A percentile compares a stretch with the other conserved stretches of the same genome.
phyloP scores from a whole-genome alignment of 2,888 invertebrate species.

The Tinea pellionella region DNA sequence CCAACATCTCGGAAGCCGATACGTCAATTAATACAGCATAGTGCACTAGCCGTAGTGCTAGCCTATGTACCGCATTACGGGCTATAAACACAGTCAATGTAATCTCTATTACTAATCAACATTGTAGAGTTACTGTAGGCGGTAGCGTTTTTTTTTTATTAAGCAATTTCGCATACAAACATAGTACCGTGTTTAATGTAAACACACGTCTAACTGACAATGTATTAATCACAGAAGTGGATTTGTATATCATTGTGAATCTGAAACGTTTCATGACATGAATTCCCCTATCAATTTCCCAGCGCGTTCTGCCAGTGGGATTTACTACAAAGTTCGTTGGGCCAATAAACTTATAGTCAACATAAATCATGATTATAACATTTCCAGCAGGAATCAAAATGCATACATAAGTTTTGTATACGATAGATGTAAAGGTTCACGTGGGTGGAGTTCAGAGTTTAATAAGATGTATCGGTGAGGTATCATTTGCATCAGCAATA shows the following conservation, averaged over 20 bases:
- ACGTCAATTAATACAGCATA: conserved; percentile 36
- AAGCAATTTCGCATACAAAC: neutral
- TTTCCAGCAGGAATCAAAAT: neutral
- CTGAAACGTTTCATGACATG: conserved; percentile 8
- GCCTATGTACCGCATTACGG: neutral
- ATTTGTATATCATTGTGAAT: conserved; percentile 10
- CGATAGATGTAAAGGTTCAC: neutral
- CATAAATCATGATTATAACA: conserved; percentile 32
- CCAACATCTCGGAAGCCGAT: conserved; percentile 39
- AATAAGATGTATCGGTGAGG: neutral
- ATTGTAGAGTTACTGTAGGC: neutral
- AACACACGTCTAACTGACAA: neutral
- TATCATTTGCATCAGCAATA: conserved; percentile 6
- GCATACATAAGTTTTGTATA: neutral
- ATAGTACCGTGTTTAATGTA: neutral
- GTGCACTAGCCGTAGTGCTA: conserved; percentile 7
- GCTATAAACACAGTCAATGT: conserved; percentile 1
- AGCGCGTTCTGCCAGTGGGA: conserved; percentile 13
- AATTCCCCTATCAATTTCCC: conserved; percentile 6
- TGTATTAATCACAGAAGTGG: conserved; percentile 5
- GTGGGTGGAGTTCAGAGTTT: conserved; percentile 8
- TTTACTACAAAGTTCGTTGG: conserved; percentile 28
- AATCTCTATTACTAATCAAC: conserved; percentile 9
- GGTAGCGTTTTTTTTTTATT: neutral
- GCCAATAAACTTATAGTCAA: conserved; percentile 35